phyloP scores from a whole-genome alignment of 2,113 vertebrate species.

The Pampusana beccarii region DNA sequence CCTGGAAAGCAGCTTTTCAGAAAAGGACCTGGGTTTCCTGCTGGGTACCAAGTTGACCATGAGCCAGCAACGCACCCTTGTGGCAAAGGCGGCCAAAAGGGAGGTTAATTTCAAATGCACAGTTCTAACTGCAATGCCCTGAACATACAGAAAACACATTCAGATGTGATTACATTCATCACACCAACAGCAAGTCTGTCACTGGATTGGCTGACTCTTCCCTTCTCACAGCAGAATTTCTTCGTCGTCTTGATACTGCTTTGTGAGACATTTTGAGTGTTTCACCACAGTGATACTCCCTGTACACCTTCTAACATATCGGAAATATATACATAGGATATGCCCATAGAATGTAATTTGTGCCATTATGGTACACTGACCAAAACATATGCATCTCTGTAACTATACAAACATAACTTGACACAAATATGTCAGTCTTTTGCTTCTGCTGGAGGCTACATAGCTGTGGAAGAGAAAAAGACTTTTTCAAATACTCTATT shows the following conservation, averaged over 20 bases:
- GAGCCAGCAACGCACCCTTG: background rate
- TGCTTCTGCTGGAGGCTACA: background rate
- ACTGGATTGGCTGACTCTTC: background rate
- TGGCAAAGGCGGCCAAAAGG: background rate
- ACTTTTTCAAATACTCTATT: background rate
- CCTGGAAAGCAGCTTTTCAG: background rate
- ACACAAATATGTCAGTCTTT: background rate
- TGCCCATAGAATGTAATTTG: background rate
- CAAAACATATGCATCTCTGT: accelerated
- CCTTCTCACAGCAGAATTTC: background rate
- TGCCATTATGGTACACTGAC: background rate
- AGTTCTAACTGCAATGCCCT: background rate
- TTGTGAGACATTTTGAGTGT: background rate
- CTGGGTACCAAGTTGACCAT: background rate
- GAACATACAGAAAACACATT: background rate
- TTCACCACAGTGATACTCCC: background rate
- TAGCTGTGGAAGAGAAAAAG: background rate
- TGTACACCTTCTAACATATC: background rate
- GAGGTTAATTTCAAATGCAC: background rate
- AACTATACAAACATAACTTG: background rate
- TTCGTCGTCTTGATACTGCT: background rate
- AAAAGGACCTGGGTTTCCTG: background rate
- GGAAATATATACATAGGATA: background rate
- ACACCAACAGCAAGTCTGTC: background rate
- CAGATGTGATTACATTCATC: background rate